Conservation (phyloP, 2,888 invertebrate genomes). For the Gasteruption jaculator region DNA sequence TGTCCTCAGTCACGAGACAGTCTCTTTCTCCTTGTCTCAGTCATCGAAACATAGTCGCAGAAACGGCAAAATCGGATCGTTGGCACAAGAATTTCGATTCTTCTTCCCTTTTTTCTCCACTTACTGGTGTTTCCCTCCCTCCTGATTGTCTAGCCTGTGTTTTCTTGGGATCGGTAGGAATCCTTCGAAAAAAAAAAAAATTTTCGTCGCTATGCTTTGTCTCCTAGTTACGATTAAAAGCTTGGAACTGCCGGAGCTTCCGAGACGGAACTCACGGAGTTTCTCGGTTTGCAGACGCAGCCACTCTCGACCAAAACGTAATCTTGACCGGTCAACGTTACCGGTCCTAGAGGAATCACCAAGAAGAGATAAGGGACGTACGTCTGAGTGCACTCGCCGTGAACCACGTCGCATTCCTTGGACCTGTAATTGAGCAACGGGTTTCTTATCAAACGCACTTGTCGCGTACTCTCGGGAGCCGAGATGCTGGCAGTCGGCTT, state of each 20-base stretch:
- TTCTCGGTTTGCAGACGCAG: slow-evolving; percentile 78
- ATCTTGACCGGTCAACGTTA: slow-evolving; percentile 87
- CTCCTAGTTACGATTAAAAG: slow-evolving; percentile 34
- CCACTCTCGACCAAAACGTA: slow-evolving; percentile 93
- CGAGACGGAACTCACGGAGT: slow-evolving; percentile 36
- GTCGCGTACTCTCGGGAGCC: no score
- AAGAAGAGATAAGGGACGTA: slow-evolving; percentile 88
- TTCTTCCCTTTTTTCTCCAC: not conserved
- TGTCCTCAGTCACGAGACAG: slow-evolving; percentile 3
- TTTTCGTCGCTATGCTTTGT: slow-evolving; percentile 12
- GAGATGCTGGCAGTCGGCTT: no score
- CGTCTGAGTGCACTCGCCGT: slow-evolving; percentile 88
- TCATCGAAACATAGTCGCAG: no score
- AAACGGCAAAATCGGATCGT: not conserved
- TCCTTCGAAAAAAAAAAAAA: no score
- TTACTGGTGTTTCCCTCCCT: no score
- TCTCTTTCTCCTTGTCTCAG: no score
- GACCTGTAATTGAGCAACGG: slow-evolving; percentile 60
- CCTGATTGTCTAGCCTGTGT: no score
- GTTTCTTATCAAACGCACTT: no score
- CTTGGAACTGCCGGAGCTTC: slow-evolving; percentile 39
- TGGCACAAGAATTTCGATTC: not conserved
- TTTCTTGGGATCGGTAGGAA: no score
- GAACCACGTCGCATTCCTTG: slow-evolving; percentile 81
- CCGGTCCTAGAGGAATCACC: slow-evolving; percentile 85